Evolutionary conservation across 2,113 vertebrate genomes (phyloP).

Genomic region (Tringa solitaria): DNA sequence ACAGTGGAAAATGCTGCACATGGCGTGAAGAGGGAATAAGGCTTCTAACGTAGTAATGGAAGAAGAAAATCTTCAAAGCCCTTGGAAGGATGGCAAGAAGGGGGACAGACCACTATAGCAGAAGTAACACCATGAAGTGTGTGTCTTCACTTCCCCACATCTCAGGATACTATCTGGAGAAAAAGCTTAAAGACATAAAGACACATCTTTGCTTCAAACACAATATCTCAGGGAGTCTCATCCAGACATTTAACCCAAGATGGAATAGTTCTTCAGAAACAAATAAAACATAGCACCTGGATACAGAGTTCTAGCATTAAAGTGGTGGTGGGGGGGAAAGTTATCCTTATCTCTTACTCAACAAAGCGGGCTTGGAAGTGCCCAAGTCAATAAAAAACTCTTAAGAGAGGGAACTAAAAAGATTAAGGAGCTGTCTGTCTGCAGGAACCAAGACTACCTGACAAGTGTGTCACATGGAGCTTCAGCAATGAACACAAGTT

Average conservation of each 20-base stretch:
- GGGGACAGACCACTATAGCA: not conserved
- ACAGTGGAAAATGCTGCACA: not conserved
- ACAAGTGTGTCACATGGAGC: rapidly evolving
- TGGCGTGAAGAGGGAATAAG: not conserved
- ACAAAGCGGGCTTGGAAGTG: not conserved
- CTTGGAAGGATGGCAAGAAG: not conserved
- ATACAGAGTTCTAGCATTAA: not conserved
- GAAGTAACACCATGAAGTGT: rapidly evolving
- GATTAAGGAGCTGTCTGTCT: not conserved
- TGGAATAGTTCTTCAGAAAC: not conserved
- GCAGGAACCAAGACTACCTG: not conserved
- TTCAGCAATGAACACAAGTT: not conserved
- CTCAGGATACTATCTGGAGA: not conserved
- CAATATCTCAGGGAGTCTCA: not conserved
- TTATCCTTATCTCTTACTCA: not conserved
- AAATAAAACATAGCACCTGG: not conserved
- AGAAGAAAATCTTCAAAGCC: not conserved
- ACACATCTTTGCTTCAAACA: not conserved
- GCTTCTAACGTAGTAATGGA: rapidly evolving
- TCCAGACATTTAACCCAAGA: not conserved
- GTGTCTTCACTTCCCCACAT: not conserved
- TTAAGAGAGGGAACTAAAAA: not conserved
- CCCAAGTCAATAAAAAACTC: not conserved
- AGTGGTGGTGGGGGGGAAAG: too few species aligned
- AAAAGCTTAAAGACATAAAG: not conserved